These are phyloP conservation scores for Drosophila melanosoma DNA, from an alignment of 2,888 invertebrate species.

Conservation along the genomic window DNA sequence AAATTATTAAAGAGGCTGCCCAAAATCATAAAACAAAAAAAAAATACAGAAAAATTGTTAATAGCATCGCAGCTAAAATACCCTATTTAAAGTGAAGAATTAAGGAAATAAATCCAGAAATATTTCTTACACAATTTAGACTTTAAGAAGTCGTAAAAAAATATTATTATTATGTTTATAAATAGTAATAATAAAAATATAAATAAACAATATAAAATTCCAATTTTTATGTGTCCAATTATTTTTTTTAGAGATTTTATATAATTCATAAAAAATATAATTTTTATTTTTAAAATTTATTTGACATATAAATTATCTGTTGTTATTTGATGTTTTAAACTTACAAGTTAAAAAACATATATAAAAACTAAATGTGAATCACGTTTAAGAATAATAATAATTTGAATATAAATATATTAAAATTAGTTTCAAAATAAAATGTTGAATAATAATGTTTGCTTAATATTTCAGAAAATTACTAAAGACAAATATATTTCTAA, in stretches of 20 bases:
- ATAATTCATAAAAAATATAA: neutral
- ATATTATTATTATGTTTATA: neutral
- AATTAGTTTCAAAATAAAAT: too few relatives aligned
- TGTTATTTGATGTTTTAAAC: too few relatives aligned
- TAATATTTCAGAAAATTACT: too few relatives aligned
- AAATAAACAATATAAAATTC: neutral
- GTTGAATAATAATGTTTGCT: too few relatives aligned
- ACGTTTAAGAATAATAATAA: too few relatives aligned
- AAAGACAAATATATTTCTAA: neutral
- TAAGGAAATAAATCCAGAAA: neutral
- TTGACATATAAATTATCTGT: neutral
- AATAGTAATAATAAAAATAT: neutral
- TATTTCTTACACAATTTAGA: neutral
- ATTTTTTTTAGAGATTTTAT: neutral
- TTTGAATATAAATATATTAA: too few relatives aligned
- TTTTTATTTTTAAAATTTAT: neutral
- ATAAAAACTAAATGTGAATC: too few relatives aligned
- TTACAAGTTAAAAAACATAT: too few relatives aligned
- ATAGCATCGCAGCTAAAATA: neutral
- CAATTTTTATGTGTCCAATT: neutral
- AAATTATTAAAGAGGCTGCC: conserved; percentile 68
- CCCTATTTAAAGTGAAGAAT: neutral
- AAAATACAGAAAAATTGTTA: neutral
- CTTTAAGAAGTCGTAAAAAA: neutral
- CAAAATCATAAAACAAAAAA: neutral